Percentiles rank a stretch among this genome's conserved stretches.
Evolutionary conservation across 2,797 vertebrate species (phyloP).

Genomic region (Danio aesculapii): DNA sequence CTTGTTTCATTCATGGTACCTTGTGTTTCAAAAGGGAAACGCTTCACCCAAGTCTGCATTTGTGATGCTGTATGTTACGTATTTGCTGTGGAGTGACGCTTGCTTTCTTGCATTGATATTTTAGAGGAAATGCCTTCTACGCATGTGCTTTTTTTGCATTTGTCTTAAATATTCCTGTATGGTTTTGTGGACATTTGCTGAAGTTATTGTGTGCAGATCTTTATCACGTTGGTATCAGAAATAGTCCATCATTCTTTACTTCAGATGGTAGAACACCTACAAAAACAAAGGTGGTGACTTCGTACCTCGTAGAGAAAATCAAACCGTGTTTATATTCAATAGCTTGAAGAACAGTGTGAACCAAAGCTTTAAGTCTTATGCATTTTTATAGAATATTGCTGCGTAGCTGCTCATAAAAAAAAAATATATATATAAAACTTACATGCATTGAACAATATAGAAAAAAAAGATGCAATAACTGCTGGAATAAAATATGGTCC

Average conservation of each 20-base stretch:
- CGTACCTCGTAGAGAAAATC: conserved; percentile 67
- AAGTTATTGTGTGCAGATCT: conserved; percentile 49
- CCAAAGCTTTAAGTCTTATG: conserved; percentile 90
- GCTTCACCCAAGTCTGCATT: conserved; percentile 71
- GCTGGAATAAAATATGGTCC: conserved; percentile 74
- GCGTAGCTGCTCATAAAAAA: conserved; percentile 57
- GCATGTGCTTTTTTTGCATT: conserved; percentile 69
- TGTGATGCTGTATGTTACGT: conserved; percentile 65
- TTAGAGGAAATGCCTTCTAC: conserved; percentile 60
- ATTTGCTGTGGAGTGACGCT: conserved; percentile 61
- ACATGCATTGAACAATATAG: conserved; percentile 57
- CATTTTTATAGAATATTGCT: conserved; percentile 79
- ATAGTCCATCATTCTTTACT: conserved; percentile 31
- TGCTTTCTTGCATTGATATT: conserved; percentile 55
- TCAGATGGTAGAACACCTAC: conserved; percentile 61
- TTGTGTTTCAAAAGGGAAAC: conserved; percentile 65
- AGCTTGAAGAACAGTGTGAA: conserved; percentile 77
- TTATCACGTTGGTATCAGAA: conserved; percentile 51
- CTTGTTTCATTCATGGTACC: conserved; percentile 60
- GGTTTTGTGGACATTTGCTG: conserved; percentile 61
- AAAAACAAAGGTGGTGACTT: conserved; percentile 61
- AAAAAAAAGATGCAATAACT: conserved; percentile 71
- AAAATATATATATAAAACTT: conserved; percentile 50
- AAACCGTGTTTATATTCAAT: conserved; percentile 61
- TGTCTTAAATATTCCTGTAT: conserved; percentile 63